phyloP scores from a whole-genome alignment of 2,113 vertebrate genomes.

The Ailurus styani region DNA sequence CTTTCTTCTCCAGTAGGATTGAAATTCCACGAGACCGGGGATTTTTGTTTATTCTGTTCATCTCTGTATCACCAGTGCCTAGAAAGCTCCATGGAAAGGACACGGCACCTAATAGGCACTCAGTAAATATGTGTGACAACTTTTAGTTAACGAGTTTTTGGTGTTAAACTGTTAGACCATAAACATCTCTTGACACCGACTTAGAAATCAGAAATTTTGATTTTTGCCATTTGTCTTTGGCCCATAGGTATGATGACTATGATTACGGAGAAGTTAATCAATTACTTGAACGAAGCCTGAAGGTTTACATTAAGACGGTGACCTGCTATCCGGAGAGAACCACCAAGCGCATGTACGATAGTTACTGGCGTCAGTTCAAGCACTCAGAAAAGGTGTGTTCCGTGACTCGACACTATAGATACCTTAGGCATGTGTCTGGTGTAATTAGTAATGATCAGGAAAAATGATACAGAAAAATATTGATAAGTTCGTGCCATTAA shows the following conservation, averaged over 20 bases:
- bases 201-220: background rate
- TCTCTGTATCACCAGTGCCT: background rate
- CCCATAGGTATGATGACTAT: slow-evolving; percentile 89
- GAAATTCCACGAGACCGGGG: background rate
- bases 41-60: background rate
- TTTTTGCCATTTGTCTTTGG: slow-evolving; percentile 4
- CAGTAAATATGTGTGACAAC: background rate
- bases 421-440: background rate
- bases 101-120: background rate
- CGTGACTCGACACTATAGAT: background rate
- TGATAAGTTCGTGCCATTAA: background rate
- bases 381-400: slow-evolving; percentile 88
- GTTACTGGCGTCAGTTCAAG: slow-evolving; percentile 90
- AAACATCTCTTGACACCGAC: background rate
- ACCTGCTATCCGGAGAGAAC: slow-evolving; percentile 91
- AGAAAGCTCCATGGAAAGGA: background rate
- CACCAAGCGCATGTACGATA: slow-evolving; percentile 90
- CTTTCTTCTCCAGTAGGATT: background rate
- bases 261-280: slow-evolving; percentile 92
- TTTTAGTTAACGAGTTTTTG: background rate
- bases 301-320: slow-evolving; percentile 93
- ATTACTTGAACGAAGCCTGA: slow-evolving; percentile 89
- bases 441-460: background rate
- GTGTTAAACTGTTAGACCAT: background rate
- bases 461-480: background rate